Conservation (phyloP, 2,113 vertebrate species). For the Nanorana parkeri region DNA sequence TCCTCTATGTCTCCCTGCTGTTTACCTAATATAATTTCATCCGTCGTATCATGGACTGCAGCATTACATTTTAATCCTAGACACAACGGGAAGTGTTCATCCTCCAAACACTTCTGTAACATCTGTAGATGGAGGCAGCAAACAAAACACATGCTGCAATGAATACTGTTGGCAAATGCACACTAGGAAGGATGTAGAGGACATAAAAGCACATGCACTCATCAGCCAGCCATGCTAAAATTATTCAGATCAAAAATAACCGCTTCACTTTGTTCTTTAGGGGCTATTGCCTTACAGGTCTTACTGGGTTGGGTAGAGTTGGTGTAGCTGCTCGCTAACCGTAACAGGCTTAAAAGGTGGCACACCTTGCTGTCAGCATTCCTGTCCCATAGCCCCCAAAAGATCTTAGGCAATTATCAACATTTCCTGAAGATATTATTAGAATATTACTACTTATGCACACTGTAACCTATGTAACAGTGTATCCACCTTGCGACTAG, state of each 20-base stretch:
- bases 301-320: too few species aligned
- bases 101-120: background rate
- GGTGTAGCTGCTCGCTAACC: too few species aligned
- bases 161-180: background rate
- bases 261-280: background rate
- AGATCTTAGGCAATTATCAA: too few species aligned
- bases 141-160: background rate
- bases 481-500: too few species aligned
- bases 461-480: too few species aligned
- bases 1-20: background rate
- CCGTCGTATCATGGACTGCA: background rate
- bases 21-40: conserved; percentile 6
- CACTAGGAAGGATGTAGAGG: background rate
- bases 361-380: too few species aligned
- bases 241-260: background rate
- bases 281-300: too few species aligned
- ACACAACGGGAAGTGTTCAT: background rate
- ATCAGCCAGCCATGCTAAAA: background rate
- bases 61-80: background rate
- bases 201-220: too few species aligned
- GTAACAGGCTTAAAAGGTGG: too few species aligned
- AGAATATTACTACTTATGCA: too few species aligned
- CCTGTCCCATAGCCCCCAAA: too few species aligned
- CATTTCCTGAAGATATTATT: too few species aligned
- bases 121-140: background rate